Evolutionary conservation across 2,113 vertebrate genomes (phyloP).

Genomic region (Oxyruncus cristatus): DNA sequence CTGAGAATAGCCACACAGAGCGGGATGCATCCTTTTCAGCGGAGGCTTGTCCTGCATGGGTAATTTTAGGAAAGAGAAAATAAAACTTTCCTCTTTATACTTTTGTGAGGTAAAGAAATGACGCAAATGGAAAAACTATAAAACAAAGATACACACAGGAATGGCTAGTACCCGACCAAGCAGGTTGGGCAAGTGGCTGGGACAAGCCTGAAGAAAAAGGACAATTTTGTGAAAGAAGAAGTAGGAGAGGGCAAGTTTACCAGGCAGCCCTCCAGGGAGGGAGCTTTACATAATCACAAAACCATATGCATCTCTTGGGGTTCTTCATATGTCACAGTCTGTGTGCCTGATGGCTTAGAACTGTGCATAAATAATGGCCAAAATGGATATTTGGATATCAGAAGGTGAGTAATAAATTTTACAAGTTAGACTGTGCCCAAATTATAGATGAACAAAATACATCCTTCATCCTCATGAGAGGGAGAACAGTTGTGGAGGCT

Average conservation of each 20-base stretch:
- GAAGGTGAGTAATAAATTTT: background rate
- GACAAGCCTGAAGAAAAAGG: background rate
- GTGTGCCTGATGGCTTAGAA: background rate
- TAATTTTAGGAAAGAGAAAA: background rate
- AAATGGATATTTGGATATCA: background rate
- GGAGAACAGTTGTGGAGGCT: background rate
- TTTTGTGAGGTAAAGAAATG: background rate
- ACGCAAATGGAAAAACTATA: background rate
- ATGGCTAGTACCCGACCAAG: background rate
- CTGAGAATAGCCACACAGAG: background rate
- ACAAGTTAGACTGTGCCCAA: background rate
- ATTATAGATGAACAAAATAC: background rate
- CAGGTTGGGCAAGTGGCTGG: background rate
- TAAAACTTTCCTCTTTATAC: background rate
- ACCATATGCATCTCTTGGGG: background rate
- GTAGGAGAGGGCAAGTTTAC: background rate
- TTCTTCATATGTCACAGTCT: background rate
- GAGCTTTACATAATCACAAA: background rate
- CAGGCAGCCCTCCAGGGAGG: background rate
- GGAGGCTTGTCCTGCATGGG: background rate
- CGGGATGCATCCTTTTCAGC: fast-evolving
- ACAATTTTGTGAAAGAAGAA: background rate
- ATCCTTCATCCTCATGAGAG: background rate
- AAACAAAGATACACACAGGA: background rate
- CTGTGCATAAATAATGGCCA: background rate